Evolutionary conservation across 1,140 invertebrate genomes (phyloP), one percentile per base, ranked within the genome.

Genomic region (Leptinotarsa lineolata): DNA sequence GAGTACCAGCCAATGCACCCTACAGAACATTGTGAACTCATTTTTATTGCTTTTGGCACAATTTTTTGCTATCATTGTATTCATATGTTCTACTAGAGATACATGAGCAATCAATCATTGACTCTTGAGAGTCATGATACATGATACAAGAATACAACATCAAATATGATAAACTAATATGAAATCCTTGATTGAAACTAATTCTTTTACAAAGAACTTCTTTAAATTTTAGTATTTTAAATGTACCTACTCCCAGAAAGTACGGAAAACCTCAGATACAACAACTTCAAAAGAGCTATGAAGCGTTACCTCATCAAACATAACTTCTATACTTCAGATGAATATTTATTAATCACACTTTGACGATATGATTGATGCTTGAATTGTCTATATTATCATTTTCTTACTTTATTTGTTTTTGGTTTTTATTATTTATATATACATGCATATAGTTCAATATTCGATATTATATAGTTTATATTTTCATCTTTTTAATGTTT

Each of bases 121-220:
- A 63, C 60, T 63, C 60, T 63, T 18, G 60, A 18, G 18, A 18
- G 3, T 63, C 60, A 3, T 63, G 20, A 63, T 24, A 20, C n/a
- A n/a, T n/a, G n/a, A n/a, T 63, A 16, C 60, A 63, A 18, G 60
- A 18, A 13, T 63, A 63, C 18, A 63, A 63, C 60, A 63, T 16
- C 18, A 63, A 18, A 15, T 13, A 18, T 63, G 15, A 13, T 18
- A 63, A 13, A 18, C 60, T 3, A 24, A 21, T 63, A 63, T 16
- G 18, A 18, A 63, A 63, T 63, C 60, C 60, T 22, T 16, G 60
- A 63, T 63, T 63, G 5, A 63, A 18, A 63, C 60, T 61, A 0
- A 16, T 3, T 63, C 5, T 63, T 16, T 63, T 18, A 13, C 20
- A 63, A 18, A 63, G 0, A 63, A 18, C 11, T n/a, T 63, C 1